Percentiles rank a stretch among this genome's conserved stretches.
Evolutionary conservation across 2,113 vertebrate species (phyloP).

Genomic region (Promerops cafer): DNA sequence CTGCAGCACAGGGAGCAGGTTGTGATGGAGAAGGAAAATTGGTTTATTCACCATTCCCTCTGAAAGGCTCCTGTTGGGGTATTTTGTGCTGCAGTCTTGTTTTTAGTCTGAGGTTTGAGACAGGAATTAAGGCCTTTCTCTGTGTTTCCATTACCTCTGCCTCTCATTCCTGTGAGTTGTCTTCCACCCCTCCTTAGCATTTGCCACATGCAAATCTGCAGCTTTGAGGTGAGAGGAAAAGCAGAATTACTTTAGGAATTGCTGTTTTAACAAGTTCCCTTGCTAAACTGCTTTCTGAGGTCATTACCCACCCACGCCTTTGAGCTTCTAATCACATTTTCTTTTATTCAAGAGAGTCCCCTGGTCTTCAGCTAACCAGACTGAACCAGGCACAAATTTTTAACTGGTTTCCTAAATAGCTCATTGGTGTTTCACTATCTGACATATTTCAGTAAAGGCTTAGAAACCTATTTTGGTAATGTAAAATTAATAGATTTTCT

Average conservation of each 20-base stretch:
- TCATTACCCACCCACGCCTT: background rate
- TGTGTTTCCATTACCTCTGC: background rate
- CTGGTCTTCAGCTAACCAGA: background rate
- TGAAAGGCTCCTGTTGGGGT: background rate
- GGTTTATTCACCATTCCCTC: background rate
- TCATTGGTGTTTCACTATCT: background rate
- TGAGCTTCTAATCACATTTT: background rate
- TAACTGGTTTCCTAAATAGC: background rate
- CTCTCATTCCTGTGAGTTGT: background rate
- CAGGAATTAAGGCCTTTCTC: background rate
- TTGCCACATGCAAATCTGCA: background rate
- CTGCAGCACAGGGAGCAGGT: background rate
- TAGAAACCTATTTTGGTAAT: background rate
- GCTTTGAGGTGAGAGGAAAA: background rate
- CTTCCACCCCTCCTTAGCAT: background rate
- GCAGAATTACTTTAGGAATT: background rate
- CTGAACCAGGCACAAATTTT: background rate
- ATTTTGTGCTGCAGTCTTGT: background rate
- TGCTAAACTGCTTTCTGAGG: background rate
- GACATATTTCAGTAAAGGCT: background rate
- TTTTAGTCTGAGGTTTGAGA: background rate
- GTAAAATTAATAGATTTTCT: background rate
- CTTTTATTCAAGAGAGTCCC: background rate
- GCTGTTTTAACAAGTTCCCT: background rate
- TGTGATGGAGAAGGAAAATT: fast-evolving